Conservation (phyloP, 37 sponge, comb jelly and placozoan species). For the Agelas oroides region DNA sequence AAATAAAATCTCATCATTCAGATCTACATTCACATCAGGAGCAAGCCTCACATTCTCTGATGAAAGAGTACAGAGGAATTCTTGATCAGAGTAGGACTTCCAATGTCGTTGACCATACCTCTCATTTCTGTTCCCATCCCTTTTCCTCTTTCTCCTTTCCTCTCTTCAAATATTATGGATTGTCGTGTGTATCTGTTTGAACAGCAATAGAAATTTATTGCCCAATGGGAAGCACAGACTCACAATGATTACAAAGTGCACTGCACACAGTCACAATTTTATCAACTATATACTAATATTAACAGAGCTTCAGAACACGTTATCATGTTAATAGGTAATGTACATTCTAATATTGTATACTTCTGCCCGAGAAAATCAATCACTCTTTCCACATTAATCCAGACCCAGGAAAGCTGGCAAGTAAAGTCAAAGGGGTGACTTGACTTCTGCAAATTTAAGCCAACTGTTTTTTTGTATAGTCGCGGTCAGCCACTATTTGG, state of each 20-base stretch:
- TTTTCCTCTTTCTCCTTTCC: too few relatives aligned
- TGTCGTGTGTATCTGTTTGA: too few relatives aligned
- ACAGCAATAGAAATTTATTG: too few relatives aligned
- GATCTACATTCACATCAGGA: too few relatives aligned
- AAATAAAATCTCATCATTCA: too few relatives aligned
- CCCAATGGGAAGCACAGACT: conserved; percentile 55
- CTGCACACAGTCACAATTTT: conserved; percentile 64
- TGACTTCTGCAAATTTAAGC: conserved; percentile 49
- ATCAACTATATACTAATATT: conserved; percentile 52
- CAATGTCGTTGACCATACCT: too few relatives aligned
- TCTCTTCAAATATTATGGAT: too few relatives aligned
- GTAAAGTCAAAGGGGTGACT: conserved; percentile 53
- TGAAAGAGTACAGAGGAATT: too few relatives aligned
- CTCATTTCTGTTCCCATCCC: too few relatives aligned
- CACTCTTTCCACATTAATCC: conserved; percentile 77
- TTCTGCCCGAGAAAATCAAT: conserved; percentile 69
- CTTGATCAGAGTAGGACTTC: too few relatives aligned
- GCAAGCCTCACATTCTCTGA: too few relatives aligned
- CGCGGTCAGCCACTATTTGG: too few relatives aligned
- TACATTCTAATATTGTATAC: conserved; percentile 57
- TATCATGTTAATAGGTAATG: conserved; percentile 60
- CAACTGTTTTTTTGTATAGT: conserved; percentile 45
- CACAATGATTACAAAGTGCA: conserved; percentile 59
- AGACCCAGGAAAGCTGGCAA: conserved; percentile 39
- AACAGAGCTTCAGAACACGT: conserved; percentile 32